phyloP scores from a whole-genome alignment of 1,140 invertebrate genomes.

The Leptinotarsa lineolata region DNA sequence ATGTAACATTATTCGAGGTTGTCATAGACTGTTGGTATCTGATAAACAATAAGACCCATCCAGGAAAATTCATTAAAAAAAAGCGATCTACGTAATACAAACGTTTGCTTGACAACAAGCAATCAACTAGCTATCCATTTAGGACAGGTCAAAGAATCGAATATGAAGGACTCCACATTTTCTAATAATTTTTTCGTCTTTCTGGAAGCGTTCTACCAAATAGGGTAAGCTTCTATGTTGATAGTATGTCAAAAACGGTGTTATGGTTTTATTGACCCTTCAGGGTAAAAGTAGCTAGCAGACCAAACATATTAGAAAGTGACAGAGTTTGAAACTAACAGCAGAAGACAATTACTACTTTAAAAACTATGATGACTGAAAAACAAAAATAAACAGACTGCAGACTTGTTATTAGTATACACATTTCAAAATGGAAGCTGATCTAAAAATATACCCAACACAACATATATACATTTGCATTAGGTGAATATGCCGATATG shows the following conservation, averaged over 20 bases:
- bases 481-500: no score
- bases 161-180: background rate
- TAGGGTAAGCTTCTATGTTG: background rate
- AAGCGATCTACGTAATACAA: background rate
- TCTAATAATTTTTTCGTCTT: background rate
- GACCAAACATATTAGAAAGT: background rate
- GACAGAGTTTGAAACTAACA: background rate
- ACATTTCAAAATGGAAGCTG: constrained; percentile 3
- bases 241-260: background rate
- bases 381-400: background rate
- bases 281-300: background rate
- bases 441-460: constrained; percentile 6
- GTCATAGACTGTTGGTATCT: background rate
- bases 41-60: background rate
- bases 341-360: background rate
- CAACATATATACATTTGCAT: background rate
- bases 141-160: background rate
- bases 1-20: constrained; percentile 3
- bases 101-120: background rate
- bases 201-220: background rate
- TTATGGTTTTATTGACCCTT: constrained; percentile 3
- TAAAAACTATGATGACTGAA: background rate
- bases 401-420: constrained; percentile 7
- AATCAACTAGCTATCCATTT: background rate
- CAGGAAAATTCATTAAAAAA: background rate